phyloP scores from a whole-genome alignment of 2,113 vertebrate genomes.

The Uropsilus gracilis region DNA sequence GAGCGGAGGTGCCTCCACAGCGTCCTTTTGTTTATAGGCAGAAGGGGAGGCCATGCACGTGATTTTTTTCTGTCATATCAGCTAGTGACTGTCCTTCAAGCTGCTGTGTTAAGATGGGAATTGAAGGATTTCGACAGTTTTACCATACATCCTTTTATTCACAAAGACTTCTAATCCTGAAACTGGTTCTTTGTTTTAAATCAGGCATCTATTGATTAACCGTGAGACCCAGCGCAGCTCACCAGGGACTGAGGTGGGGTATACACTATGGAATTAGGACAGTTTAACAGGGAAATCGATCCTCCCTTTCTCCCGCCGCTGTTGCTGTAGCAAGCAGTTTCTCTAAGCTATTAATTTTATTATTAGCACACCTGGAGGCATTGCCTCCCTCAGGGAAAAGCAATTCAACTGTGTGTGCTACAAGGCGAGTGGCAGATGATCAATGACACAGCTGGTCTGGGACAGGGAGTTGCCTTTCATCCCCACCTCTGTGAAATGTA shows the following conservation, averaged over 20 bases:
- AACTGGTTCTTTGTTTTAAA: constrained; percentile 87
- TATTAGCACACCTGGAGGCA: constrained; percentile 92
- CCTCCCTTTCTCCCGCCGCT: constrained; percentile 77
- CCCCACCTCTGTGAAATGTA: constrained; percentile 45
- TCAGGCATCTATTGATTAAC: constrained; percentile 87
- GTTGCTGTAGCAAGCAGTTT: constrained; percentile 90
- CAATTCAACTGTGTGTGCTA: constrained; percentile 87
- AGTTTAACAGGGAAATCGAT: constrained; percentile 90
- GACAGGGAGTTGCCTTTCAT: constrained; percentile 26
- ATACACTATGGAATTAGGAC: constrained; percentile 87
- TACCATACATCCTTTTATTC: constrained; percentile 84
- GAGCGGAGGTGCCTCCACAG: neutral
- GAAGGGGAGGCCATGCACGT: neutral
- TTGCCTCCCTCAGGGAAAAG: constrained; percentile 87
- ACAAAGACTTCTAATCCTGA: constrained; percentile 84
- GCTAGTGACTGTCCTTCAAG: constrained; percentile 39
- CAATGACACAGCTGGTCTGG: constrained; percentile 83
- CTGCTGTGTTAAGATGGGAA: constrained; percentile 60
- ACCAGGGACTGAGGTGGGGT: constrained; percentile 82
- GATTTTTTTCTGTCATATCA: constrained; percentile 46
- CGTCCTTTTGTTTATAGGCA: constrained; percentile 69
- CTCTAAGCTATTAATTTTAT: constrained; percentile 93
- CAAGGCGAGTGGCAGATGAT: constrained; percentile 84
- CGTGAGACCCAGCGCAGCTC: constrained; percentile 81
- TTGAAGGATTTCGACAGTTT: constrained; percentile 81